Percentiles rank a stretch among this genome's conserved stretches.
These are phyloP conservation scores for Nycteola revayana DNA, from an alignment of 2,888 invertebrate species.

Conservation along the genomic window DNA sequence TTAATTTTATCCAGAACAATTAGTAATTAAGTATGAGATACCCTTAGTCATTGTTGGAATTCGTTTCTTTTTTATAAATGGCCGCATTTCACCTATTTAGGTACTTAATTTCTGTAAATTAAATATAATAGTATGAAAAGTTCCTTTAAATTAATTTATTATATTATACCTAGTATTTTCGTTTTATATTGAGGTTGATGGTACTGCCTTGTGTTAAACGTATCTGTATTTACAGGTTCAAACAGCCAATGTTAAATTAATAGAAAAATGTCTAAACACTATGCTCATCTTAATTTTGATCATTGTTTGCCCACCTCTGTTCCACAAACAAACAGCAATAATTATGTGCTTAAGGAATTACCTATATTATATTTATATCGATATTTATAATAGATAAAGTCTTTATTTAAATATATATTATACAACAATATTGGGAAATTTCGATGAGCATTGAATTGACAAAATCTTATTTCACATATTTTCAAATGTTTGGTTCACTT, in stretches of 20 bases:
- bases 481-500: constrained; percentile 71
- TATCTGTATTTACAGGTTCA: constrained; percentile 46
- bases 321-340: constrained; percentile 37
- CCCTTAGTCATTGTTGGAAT: no score
- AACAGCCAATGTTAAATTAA: constrained; percentile 43
- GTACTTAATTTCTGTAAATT: no score
- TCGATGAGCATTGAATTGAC: constrained; percentile 68
- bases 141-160: not conserved
- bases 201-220: constrained; percentile 52
- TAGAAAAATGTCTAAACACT: constrained; percentile 45
- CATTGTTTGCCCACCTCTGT: constrained; percentile 29
- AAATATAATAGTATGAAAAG: no score
- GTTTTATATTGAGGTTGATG: constrained; percentile 14
- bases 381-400: constrained; percentile 30
- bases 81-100: no score
- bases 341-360: constrained; percentile 35
- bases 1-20: not conserved
- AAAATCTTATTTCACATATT: constrained; percentile 75
- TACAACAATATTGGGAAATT: constrained; percentile 37
- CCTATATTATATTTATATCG: constrained; percentile 28
- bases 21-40: not conserved
- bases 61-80: no score
- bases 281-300: constrained; percentile 70
- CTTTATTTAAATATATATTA: constrained; percentile 16
- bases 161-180: no score